A percentile compares a stretch with the other conserved stretches of the same genome.
phyloP scores from a whole-genome alignment of 2,113 vertebrate genomes.

The Crotophaga sulcirostris region DNA sequence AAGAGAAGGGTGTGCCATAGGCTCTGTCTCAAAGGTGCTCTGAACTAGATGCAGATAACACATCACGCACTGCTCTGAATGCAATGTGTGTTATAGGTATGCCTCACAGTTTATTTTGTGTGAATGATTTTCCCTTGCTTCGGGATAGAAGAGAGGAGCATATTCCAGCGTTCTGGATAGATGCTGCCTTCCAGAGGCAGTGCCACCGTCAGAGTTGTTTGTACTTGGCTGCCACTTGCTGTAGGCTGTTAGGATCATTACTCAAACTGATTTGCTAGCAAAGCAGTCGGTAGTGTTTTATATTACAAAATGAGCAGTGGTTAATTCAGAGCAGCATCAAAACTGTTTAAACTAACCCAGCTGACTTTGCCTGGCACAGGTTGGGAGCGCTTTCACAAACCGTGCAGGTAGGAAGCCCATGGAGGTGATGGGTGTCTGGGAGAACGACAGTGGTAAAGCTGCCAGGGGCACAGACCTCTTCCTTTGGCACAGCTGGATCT shows the following conservation, averaged over 20 bases:
- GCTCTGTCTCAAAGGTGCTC: neutral
- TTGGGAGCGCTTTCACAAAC: neutral
- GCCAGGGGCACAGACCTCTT: neutral
- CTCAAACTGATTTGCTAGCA: neutral
- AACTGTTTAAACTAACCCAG: neutral
- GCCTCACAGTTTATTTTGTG: neutral
- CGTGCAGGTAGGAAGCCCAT: fast-evolving
- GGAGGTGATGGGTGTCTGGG: neutral
- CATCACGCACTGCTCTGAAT: neutral
- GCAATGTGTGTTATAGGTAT: neutral
- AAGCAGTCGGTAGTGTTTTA: neutral
- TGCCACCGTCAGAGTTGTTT: neutral
- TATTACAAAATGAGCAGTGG: neutral
- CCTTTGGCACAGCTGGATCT: neutral
- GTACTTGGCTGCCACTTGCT: neutral
- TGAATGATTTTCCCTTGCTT: neutral
- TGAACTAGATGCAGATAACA: neutral
- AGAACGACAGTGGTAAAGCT: neutral
- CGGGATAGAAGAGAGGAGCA: neutral
- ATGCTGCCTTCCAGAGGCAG: neutral
- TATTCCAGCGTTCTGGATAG: neutral
- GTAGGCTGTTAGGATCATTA: neutral
- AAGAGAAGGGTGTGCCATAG: neutral
- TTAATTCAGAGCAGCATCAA: neutral
- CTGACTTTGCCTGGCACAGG: neutral